A percentile compares a stretch with the other conserved stretches of the same genome.
These are phyloP conservation scores for Drosophila ananassae DNA, from an alignment of 1,140 invertebrate genomes.

Conservation along the genomic window DNA sequence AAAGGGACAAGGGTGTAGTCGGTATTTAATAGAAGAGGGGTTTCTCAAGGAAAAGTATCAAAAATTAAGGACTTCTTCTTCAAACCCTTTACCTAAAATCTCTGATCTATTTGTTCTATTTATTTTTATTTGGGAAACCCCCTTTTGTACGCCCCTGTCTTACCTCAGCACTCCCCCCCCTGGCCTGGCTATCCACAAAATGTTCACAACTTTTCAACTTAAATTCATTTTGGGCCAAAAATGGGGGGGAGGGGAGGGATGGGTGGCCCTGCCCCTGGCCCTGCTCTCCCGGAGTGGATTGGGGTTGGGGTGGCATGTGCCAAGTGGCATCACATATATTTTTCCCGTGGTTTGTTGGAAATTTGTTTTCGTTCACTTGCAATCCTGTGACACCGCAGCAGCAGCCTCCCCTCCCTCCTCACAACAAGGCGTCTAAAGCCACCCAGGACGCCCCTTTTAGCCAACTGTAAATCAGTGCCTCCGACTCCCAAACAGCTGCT, in stretches of 20 bases:
- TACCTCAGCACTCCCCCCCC: not conserved
- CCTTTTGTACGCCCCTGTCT: not conserved
- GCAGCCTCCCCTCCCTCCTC: not conserved
- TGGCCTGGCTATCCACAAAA: constrained; percentile 51
- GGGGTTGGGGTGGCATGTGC: constrained; percentile 2
- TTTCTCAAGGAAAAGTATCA: not conserved
- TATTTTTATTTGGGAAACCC: not conserved
- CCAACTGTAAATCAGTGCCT: constrained; percentile 74
- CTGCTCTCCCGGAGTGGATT: too few species aligned
- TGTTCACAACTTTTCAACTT: constrained; percentile 82
- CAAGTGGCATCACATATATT: constrained; percentile 70
- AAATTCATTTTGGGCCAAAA: constrained; percentile 76
- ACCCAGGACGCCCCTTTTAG: constrained; percentile 54
- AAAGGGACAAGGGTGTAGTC: not conserved
- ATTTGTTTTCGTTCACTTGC: constrained; percentile 82
- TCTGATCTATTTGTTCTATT: not conserved
- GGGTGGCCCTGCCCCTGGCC: too few species aligned
- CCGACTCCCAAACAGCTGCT: constrained; percentile 69
- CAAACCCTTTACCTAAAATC: not conserved
- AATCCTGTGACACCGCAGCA: constrained; percentile 70
- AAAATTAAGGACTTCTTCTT: not conserved
- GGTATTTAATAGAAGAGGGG: not conserved
- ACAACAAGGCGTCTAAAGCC: not conserved
- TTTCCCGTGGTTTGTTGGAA: constrained; percentile 80
- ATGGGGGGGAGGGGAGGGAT: constrained; percentile 1